Evolutionary conservation across 2,797 vertebrate species (phyloP).

Genomic region (Malacoraja senta): DNA sequence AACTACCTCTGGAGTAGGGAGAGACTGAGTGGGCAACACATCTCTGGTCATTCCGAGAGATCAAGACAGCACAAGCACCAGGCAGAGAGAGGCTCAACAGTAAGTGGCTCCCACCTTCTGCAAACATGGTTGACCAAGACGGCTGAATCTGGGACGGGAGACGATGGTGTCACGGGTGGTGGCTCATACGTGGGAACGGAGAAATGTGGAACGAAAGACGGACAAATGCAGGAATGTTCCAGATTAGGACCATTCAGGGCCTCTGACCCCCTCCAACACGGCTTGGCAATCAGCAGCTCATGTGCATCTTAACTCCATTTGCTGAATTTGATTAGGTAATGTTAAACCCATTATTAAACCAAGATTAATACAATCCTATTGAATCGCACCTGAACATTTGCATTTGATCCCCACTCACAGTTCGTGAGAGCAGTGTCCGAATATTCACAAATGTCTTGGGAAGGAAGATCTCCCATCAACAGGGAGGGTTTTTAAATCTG

Average conservation of each 20-base stretch:
- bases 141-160: not conserved
- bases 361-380: too few species aligned
- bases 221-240: not conserved
- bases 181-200: not conserved
- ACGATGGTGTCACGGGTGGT: not conserved
- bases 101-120: not conserved
- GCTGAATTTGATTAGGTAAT: not conserved
- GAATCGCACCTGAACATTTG: too few species aligned
- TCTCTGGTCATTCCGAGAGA: not conserved
- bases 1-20: too few species aligned
- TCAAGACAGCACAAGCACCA: not conserved
- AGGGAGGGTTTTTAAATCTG: too few species aligned
- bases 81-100: not conserved
- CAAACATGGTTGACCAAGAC: not conserved
- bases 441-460: too few species aligned
- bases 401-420: too few species aligned
- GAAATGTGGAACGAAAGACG: not conserved
- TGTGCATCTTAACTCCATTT: not conserved
- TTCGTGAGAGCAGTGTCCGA: too few species aligned
- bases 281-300: not conserved
- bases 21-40: too few species aligned
- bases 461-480: too few species aligned
- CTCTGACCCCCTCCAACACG: not conserved
- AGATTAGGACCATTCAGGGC: too few species aligned
- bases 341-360: too few species aligned